phyloP scores from a whole-genome alignment of 2,797 vertebrate genomes.

The Lerista edwardsae region DNA sequence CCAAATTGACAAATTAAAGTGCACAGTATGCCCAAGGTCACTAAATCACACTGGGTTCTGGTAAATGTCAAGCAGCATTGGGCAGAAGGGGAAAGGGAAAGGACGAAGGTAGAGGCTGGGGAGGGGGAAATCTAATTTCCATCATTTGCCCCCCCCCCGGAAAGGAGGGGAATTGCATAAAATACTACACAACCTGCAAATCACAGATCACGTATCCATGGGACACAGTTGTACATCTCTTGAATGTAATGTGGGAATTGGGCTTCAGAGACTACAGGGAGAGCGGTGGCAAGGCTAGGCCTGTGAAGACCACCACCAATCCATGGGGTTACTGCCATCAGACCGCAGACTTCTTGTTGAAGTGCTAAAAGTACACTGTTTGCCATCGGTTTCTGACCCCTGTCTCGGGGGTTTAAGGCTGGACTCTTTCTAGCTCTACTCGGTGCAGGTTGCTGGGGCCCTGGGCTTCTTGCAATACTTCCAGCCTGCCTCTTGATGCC shows the following conservation, averaged over 20 bases:
- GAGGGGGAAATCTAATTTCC: background rate
- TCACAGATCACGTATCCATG: background rate
- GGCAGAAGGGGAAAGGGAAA: constrained; percentile 1
- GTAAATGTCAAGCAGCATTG: constrained; percentile 69
- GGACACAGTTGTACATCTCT: no score
- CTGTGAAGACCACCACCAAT: background rate
- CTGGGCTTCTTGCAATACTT: no score
- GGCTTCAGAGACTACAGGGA: background rate
- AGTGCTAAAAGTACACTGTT: background rate
- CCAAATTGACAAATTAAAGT: constrained; percentile 82
- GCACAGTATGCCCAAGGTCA: constrained; percentile 75
- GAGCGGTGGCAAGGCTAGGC: background rate
- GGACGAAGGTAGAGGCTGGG: background rate
- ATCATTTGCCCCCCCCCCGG: background rate
- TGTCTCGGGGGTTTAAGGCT: no score
- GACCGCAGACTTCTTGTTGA: background rate
- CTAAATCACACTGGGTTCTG: constrained; percentile 78
- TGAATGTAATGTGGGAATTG: no score
- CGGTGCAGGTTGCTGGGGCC: no score
- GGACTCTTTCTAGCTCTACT: no score
- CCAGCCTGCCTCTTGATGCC: no score
- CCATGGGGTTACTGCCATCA: background rate
- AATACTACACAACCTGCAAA: constrained; percentile 20
- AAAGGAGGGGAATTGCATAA: background rate
- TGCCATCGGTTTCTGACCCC: no score